A percentile compares a stretch with the other conserved stretches of the same genome.
phyloP scores from a whole-genome alignment of 2,797 vertebrate genomes.

The Furcifer pardalis region DNA sequence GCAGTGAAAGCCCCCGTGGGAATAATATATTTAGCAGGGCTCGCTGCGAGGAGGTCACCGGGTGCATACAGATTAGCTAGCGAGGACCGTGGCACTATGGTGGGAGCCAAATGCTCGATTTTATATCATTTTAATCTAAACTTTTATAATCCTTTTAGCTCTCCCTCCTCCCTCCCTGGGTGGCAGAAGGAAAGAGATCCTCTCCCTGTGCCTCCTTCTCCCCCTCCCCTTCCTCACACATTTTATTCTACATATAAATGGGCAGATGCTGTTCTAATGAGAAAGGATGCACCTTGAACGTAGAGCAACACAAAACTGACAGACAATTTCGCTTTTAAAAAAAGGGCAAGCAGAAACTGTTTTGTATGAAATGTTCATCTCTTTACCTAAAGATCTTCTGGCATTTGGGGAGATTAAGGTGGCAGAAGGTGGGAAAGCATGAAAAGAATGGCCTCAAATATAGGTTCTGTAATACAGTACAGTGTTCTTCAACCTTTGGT shows the following conservation, averaged over 20 bases:
- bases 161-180: slow-evolving; percentile 66
- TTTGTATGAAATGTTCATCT: slow-evolving; percentile 70
- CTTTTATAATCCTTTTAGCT: slow-evolving; percentile 88
- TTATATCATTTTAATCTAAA: slow-evolving; percentile 89
- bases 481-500: too few relatives aligned
- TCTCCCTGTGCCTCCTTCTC: slow-evolving; percentile 48
- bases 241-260: slow-evolving; percentile 73
- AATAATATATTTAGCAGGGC: slow-evolving; percentile 99
- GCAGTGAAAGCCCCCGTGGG: slow-evolving; percentile 98
- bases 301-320: slow-evolving; percentile 58
- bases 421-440: neutral
- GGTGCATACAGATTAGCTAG: slow-evolving; percentile 99
- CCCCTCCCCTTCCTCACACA: neutral
- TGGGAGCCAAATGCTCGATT: slow-evolving; percentile 85
- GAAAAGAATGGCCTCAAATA: slow-evolving; percentile 39
- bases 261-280: slow-evolving; percentile 71
- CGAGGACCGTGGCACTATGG: slow-evolving; percentile 88
- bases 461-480: too few relatives aligned
- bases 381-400: slow-evolving; percentile 72
- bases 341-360: slow-evolving; percentile 23
- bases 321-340: slow-evolving; percentile 53
- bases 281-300: slow-evolving; percentile 58
- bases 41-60: slow-evolving; percentile 97
- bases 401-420: neutral
- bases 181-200: slow-evolving; percentile 75